Conservation (phyloP, 2,797 vertebrate genomes). For the Natrix natrix region DNA sequence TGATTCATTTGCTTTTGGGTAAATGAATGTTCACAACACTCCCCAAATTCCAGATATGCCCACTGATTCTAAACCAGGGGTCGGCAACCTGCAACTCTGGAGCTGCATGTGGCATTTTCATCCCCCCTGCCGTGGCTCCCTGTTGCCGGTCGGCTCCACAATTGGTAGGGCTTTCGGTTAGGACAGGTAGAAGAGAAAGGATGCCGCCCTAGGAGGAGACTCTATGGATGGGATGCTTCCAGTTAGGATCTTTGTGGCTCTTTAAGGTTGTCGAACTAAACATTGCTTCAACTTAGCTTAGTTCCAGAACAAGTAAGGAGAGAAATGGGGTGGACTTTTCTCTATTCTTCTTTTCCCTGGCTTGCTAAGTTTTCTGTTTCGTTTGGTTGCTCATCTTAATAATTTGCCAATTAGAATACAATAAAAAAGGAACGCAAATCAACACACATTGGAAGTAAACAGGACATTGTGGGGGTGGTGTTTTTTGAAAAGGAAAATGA, state of each 20-base stretch:
- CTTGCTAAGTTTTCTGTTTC: neutral
- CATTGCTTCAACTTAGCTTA: neutral
- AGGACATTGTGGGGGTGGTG: neutral
- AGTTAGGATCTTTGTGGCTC: no score
- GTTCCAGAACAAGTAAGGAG: no score
- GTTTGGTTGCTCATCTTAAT: neutral
- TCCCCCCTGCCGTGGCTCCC: no score
- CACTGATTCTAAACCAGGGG: neutral
- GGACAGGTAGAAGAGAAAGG: no score
- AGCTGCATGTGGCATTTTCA: no score
- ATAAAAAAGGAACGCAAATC: neutral
- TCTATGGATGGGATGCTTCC: no score
- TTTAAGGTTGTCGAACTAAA: neutral
- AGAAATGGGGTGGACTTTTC: neutral
- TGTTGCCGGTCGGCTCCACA: no score
- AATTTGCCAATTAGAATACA: neutral
- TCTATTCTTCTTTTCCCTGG: neutral
- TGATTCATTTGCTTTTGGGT: neutral
- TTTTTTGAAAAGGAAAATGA: neutral
- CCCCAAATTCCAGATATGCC: neutral
- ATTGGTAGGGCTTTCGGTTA: no score
- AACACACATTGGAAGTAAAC: neutral
- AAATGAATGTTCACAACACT: neutral
- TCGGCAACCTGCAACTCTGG: no score
- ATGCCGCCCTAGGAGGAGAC: no score